phyloP scores from a whole-genome alignment of 2,888 invertebrate species.

The Phengaris alcon region DNA sequence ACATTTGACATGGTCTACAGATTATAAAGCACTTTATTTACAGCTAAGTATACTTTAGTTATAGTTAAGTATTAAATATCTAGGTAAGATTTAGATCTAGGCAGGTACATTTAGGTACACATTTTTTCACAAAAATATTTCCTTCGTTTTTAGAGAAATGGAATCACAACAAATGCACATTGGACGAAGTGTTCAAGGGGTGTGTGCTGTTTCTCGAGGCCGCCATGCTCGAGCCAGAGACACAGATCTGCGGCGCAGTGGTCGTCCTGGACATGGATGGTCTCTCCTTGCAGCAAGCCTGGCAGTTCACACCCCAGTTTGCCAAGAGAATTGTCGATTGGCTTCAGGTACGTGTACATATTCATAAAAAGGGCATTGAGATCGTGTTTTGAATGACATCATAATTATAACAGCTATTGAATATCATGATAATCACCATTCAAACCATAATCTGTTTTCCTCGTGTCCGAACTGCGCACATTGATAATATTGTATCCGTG shows the following conservation, averaged over 20 bases:
- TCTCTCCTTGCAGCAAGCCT: constrained; percentile 87
- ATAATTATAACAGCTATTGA: background rate
- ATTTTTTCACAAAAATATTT: no score
- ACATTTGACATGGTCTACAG: background rate
- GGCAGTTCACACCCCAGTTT: constrained; percentile 92
- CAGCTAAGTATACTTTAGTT: no score
- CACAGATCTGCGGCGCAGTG: constrained; percentile 86
- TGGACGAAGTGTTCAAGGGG: constrained; percentile 91
- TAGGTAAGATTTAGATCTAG: no score
- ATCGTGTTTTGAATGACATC: background rate
- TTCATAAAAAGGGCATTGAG: background rate
- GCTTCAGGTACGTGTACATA: constrained; percentile 80
- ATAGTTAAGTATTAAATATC: no score
- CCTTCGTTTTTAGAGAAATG: constrained; percentile 82
- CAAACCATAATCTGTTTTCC: background rate
- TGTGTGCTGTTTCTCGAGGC: constrained; percentile 89
- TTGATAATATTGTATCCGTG: background rate
- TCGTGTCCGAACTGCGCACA: no score
- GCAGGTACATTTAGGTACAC: no score
- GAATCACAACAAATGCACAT: constrained; percentile 87
- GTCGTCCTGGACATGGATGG: constrained; percentile 94
- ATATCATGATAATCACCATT: background rate
- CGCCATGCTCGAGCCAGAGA: constrained; percentile 88
- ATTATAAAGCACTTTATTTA: no score
- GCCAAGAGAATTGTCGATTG: constrained; percentile 92